Base-by-base conservation (phyloP, 2,113 vertebrate species). In the Passerina amoena region DNA sequence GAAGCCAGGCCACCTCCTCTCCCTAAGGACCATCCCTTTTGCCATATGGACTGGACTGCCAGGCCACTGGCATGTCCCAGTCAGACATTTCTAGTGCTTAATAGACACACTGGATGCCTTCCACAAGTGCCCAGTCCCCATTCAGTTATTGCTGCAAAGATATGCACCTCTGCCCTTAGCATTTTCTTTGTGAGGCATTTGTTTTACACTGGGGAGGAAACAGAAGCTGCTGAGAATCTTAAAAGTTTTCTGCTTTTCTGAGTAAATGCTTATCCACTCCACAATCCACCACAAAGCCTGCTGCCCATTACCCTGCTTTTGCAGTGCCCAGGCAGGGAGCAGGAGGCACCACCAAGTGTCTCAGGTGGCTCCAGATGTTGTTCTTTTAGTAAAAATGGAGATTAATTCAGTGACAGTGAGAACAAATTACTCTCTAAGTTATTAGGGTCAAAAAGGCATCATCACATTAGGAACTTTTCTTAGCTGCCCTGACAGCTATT, bases 81-180 rank as follows among this genome's bases (percentile, higher is more conserved):
- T 30, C 12, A 3, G 54, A 10, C 33, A 17, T 31, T 72, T 63
- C 33, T 76, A 30, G 9, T 25, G 9, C 22, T 51, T 24, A 6
- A 20, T 1, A 60, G 33, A 24, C 42, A 28, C 8, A 12, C 0
- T 38, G 78, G 19, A 51, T 60, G 35, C n/a, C 30, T 51, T 40
- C 22, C 27, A 9, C 19, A 8, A 11, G 44, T 51, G 42, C 82
- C 82, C 2, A 1, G 0, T 66, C 59, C 24, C 11, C 1, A 19
- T 35, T 24, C 61, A 86, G 0, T 68, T 50, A 45, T 1, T 38
- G 6, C 24, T 87, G n/a, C 38, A 56, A 59, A 72, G 25, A n/a
- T 0, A 8, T 22, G 30, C 30, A 71, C 10, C 21, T 0, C 33
- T 56, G 72, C 6, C 63, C 28, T 3, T 2, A 40, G 37, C 1